These are phyloP conservation scores for Diorhabda sublineata DNA, from an alignment of 1,140 invertebrate species.

Conservation along the genomic window DNA sequence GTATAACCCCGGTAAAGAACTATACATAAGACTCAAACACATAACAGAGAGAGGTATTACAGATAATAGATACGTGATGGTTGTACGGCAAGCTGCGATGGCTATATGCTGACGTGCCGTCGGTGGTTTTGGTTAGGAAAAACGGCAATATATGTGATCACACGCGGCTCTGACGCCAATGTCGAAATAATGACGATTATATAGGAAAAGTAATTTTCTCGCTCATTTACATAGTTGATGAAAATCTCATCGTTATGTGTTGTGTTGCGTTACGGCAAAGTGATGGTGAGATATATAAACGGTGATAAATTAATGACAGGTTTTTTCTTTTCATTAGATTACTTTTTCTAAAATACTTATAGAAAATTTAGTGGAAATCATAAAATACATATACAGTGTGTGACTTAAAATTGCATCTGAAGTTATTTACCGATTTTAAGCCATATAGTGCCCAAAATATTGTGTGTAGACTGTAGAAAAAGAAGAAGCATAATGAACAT, in stretches of 20 bases:
- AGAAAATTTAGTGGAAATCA: too few relatives aligned
- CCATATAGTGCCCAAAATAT: too few relatives aligned
- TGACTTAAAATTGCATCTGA: too few relatives aligned
- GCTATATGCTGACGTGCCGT: neutral
- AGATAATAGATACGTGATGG: slow-evolving; percentile 20
- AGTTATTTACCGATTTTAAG: too few relatives aligned
- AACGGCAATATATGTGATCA: slow-evolving; percentile 47
- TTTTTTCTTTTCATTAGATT: neutral
- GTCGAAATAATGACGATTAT: slow-evolving; percentile 51
- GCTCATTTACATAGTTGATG: slow-evolving; percentile 51
- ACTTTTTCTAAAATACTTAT: neutral
- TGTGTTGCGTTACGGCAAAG: neutral
- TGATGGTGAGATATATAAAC: neutral
- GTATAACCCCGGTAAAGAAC: too few relatives aligned
- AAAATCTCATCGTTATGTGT: slow-evolving; percentile 44
- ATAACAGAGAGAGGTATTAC: slow-evolving; percentile 16
- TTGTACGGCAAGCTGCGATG: slow-evolving; percentile 17
- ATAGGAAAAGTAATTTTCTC: slow-evolving; percentile 51
- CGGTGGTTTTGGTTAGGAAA: slow-evolving; percentile 29
- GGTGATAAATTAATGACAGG: neutral
- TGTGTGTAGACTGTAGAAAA: too few relatives aligned
- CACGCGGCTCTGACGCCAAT: slow-evolving; percentile 46
- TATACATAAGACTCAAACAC: neutral
- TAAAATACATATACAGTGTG: too few relatives aligned
- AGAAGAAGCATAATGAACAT: too few relatives aligned